A percentile compares a stretch with the other conserved stretches of the same genome.
These are phyloP conservation scores for Hippoglossus stenolepis DNA, from an alignment of 2,113 vertebrate genomes.

Conservation along the genomic window DNA sequence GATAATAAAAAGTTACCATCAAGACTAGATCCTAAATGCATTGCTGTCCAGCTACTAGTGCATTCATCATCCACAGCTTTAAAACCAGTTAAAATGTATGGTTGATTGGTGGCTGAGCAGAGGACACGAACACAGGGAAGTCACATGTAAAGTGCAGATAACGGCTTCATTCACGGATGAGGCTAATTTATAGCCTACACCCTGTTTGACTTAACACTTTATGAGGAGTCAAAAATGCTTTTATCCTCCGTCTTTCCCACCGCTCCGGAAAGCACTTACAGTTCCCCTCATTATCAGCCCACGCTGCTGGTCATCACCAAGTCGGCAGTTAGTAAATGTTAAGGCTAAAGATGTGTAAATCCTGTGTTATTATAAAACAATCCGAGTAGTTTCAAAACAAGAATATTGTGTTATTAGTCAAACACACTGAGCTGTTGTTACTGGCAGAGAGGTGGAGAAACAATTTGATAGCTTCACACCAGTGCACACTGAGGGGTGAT, in stretches of 20 bases:
- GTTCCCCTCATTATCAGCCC: background rate
- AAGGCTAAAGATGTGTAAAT: background rate
- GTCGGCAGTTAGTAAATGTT: background rate
- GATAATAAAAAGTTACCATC: constrained; percentile 64
- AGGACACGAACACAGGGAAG: background rate
- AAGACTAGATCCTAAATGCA: constrained; percentile 16
- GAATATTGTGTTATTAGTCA: constrained; percentile 27
- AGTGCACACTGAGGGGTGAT: constrained; percentile 12
- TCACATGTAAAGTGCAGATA: constrained; percentile 12
- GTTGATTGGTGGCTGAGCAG: background rate
- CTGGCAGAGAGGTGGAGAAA: constrained; percentile 17
- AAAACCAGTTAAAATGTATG: background rate
- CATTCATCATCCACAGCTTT: background rate
- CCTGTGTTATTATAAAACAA: constrained; percentile 16
- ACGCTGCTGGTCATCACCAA: background rate
- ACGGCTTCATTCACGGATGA: constrained; percentile 8
- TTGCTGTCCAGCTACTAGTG: constrained; percentile 19
- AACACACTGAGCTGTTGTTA: constrained; percentile 28
- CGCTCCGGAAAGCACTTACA: background rate
- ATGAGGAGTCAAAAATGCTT: constrained; percentile 11
- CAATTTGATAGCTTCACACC: background rate
- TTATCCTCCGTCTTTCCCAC: background rate
- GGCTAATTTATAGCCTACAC: constrained; percentile 12
- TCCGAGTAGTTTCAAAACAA: constrained; percentile 21
- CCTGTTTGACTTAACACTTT: constrained; percentile 6